These are phyloP conservation scores for Harpagoxenus sublaevis DNA, from an alignment of 2,888 invertebrate genomes.

Conservation along the genomic window DNA sequence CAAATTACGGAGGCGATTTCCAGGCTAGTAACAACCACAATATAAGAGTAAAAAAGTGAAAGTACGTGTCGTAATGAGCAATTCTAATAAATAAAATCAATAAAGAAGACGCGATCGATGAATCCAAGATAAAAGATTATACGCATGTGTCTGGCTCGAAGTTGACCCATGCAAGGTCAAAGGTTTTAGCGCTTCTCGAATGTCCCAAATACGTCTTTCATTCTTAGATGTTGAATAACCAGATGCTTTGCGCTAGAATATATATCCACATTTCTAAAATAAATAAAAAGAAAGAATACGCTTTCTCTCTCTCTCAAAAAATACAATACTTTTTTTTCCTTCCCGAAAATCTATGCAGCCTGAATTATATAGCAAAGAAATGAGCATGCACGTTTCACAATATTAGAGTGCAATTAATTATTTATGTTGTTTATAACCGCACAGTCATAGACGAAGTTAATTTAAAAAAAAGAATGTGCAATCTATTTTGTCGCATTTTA, in stretches of 20 bases:
- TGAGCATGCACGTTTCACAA: background rate
- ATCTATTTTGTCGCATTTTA: conserved; percentile 7
- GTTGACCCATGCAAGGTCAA: background rate
- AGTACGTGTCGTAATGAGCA: background rate
- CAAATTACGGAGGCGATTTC: background rate
- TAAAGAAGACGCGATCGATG: background rate
- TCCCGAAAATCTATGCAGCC: background rate
- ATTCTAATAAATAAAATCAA: background rate
- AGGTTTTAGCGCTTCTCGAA: background rate
- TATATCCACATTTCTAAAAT: background rate
- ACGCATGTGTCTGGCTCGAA: background rate
- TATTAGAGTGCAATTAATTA: background rate
- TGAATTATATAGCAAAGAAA: background rate
- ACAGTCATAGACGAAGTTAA: background rate
- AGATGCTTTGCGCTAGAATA: background rate
- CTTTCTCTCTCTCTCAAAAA: background rate
- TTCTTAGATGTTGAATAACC: background rate
- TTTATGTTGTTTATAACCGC: background rate
- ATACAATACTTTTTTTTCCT: background rate
- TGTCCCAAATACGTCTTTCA: background rate
- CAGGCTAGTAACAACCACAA: background rate
- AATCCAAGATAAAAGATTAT: background rate
- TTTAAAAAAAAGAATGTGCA: background rate
- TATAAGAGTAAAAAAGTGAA: background rate
- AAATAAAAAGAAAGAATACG: background rate